These are phyloP conservation scores for Paramuricea clavata DNA, from an alignment of 92 coral and sea anemone genomes.

Conservation along the genomic window DNA sequence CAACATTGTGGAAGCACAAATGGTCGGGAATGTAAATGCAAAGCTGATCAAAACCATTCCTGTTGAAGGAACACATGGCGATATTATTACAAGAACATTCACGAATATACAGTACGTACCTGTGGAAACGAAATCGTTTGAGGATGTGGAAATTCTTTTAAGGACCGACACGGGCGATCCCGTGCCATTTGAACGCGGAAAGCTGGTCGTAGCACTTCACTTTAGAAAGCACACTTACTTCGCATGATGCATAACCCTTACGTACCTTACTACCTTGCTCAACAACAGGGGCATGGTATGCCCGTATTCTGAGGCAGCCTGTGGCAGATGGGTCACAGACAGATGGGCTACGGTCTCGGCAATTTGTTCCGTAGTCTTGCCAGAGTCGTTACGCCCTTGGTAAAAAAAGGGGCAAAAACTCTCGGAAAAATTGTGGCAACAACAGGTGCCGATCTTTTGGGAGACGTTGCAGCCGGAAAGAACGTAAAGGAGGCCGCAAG, in stretches of 20 bases:
- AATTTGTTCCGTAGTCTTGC: conserved; percentile 16
- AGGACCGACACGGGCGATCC: conserved; percentile 68
- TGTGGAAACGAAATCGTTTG: conserved; percentile 67
- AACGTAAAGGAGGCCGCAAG: too few species aligned
- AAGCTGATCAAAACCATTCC: conserved; percentile 58
- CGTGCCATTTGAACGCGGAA: conserved; percentile 70
- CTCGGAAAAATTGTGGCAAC: conserved; percentile 9
- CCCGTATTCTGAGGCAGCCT: conserved; percentile 32
- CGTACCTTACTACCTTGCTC: neutral
- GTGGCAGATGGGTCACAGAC: conserved; percentile 28
- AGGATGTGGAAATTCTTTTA: conserved; percentile 66
- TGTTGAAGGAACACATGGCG: conserved; percentile 59
- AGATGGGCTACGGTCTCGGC: conserved; percentile 43
- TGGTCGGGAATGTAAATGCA: conserved; percentile 61
- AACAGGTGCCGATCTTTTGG: neutral
- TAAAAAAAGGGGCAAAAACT: neutral
- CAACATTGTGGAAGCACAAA: conserved; percentile 56
- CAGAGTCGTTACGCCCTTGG: neutral
- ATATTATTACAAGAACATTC: conserved; percentile 36
- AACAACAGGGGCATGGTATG: conserved; percentile 12
- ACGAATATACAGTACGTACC: conserved; percentile 64
- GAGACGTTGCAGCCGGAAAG: too few species aligned
- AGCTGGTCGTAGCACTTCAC: conserved; percentile 62
- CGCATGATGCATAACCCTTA: neutral
- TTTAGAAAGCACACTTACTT: conserved; percentile 44